Conservation (phyloP, 2,888 invertebrate species). For the Reticulitermes lucifugus region DNA sequence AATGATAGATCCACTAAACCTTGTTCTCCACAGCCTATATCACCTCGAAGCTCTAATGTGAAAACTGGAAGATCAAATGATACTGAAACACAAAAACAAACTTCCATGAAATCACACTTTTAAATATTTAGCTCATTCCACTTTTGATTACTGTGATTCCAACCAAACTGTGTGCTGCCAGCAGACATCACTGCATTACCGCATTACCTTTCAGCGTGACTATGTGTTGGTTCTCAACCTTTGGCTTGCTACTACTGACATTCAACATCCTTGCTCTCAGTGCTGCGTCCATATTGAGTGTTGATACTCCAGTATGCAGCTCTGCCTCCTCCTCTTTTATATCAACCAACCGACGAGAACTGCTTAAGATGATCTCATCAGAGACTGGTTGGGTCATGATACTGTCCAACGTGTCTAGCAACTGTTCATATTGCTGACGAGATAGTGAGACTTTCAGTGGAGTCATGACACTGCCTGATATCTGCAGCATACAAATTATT, state of each 20-base stretch:
- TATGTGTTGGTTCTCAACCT: slow-evolving; percentile 60
- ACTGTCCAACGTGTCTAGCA: slow-evolving; percentile 76
- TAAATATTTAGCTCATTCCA: too few relatives aligned
- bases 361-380: slow-evolving; percentile 47
- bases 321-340: slow-evolving; percentile 64
- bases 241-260: slow-evolving; percentile 12
- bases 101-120: too few relatives aligned
- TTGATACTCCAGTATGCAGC: slow-evolving; percentile 61
- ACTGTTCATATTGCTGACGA: slow-evolving; percentile 89
- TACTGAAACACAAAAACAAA: slow-evolving; percentile 62
- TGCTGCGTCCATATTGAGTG: slow-evolving; percentile 73
- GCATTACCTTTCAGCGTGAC: slow-evolving; percentile 52
- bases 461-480: slow-evolving; percentile 84
- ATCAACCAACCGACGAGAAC: slow-evolving; percentile 57
- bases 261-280: slow-evolving; percentile 69
- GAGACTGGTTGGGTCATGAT: slow-evolving; percentile 60
- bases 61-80: slow-evolving; percentile 80
- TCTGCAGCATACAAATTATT: slow-evolving; percentile 61
- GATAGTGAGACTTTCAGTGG: slow-evolving; percentile 88
- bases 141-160: too few relatives aligned
- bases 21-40: slow-evolving; percentile 75
- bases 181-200: not conserved
- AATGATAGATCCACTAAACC: slow-evolving; percentile 88
- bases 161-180: too few relatives aligned
- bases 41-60: slow-evolving; percentile 81